phyloP scores from a whole-genome alignment of 2,797 vertebrate species.

The Phrynocephalus guinanensis region DNA sequence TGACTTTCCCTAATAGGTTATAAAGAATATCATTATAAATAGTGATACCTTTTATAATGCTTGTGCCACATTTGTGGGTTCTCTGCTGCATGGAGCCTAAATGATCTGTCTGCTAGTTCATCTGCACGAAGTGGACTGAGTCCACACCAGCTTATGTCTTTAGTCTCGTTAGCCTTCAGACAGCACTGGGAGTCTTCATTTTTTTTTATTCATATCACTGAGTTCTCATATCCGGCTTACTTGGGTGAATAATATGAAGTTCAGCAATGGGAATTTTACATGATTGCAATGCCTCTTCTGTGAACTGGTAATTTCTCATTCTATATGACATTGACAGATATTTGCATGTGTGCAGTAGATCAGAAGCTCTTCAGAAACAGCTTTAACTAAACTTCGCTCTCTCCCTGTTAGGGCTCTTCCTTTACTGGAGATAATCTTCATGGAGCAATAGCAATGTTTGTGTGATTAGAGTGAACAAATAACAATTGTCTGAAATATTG shows the following conservation, averaged over 20 bases:
- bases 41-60: neutral
- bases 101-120: neutral
- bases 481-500: no score
- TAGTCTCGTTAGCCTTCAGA: neutral
- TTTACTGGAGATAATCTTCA: neutral
- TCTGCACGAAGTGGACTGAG: neutral
- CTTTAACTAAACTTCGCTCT: neutral
- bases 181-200: no score
- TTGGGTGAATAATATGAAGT: neutral
- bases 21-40: neutral
- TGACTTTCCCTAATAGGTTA: neutral
- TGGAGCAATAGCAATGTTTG: neutral
- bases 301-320: neutral
- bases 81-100: no score
- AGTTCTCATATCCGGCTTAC: neutral
- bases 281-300: neutral
- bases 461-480: neutral
- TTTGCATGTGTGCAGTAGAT: neutral
- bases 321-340: neutral
- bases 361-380: neutral
- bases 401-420: neutral
- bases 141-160: neutral
- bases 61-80: neutral
- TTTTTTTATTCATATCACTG: neutral
- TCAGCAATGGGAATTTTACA: neutral